Conservation (phyloP, 2,113 vertebrate genomes). For the Petrocephalus microphthalmus region DNA sequence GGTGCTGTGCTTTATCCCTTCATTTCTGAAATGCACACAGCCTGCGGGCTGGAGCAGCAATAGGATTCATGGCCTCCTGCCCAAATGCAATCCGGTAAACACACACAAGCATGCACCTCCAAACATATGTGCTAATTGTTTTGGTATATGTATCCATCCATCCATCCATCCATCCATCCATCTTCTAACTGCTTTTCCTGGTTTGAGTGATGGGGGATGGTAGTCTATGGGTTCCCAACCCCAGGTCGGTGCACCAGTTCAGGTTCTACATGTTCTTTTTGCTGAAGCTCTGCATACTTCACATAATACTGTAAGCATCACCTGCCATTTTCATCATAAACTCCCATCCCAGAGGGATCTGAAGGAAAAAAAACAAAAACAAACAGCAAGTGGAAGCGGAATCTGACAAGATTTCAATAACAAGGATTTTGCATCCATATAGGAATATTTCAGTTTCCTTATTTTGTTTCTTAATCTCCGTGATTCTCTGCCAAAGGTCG, state of each 20-base stretch:
- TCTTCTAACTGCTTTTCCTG: not conserved
- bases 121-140: not conserved
- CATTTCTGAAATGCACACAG: not conserved
- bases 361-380: not conserved
- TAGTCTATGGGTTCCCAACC: not conserved
- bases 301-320: not conserved
- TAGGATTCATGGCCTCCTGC: not conserved
- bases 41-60: not conserved
- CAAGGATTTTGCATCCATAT: not conserved
- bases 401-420: constrained; percentile 1
- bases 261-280: not conserved
- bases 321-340: not conserved
- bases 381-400: not conserved
- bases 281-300: not conserved
- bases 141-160: not conserved
- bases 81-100: not conserved
- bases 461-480: not conserved
- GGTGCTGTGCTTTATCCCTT: not conserved
- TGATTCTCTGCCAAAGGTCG: not conserved
- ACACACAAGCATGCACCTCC: not conserved
- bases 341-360: not conserved
- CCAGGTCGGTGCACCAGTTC: not conserved
- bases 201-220: not conserved
- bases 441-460: not conserved
- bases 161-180: not conserved